These are phyloP conservation scores for Penelope pileata DNA, from an alignment of 2,113 vertebrate genomes.

Conservation along the genomic window DNA sequence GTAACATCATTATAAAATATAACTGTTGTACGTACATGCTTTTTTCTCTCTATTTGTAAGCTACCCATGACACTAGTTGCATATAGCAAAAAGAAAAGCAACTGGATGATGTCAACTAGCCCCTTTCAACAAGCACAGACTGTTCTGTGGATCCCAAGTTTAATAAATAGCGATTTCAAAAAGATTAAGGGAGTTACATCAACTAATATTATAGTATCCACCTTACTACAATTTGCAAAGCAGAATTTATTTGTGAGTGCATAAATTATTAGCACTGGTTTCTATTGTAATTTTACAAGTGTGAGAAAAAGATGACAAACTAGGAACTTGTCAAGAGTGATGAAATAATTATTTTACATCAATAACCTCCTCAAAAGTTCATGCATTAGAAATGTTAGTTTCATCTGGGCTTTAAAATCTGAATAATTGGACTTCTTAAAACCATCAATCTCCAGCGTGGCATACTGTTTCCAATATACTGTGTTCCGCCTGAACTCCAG, in stretches of 20 bases:
- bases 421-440: conserved; percentile 4
- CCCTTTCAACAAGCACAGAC: background rate
- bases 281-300: background rate
- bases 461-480: background rate
- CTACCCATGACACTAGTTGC: background rate
- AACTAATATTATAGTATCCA: background rate
- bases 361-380: background rate
- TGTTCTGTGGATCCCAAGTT: background rate
- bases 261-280: background rate
- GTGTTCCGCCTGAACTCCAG: conserved; percentile 16
- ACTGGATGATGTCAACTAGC: background rate
- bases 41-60: background rate
- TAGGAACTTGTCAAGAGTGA: background rate
- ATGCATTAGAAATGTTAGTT: background rate
- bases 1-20: background rate
- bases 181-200: background rate
- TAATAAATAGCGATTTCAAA: background rate
- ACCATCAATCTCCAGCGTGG: background rate
- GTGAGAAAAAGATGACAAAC: background rate
- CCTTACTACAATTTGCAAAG: background rate
- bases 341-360: background rate
- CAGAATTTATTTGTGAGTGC: background rate
- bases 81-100: background rate
- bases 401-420: background rate
- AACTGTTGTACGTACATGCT: background rate